A percentile compares a stretch with the other conserved stretches of the same genome.
Conservation (phyloP, 2,888 invertebrate genomes). For the Drosophila paucipuncta region DNA sequence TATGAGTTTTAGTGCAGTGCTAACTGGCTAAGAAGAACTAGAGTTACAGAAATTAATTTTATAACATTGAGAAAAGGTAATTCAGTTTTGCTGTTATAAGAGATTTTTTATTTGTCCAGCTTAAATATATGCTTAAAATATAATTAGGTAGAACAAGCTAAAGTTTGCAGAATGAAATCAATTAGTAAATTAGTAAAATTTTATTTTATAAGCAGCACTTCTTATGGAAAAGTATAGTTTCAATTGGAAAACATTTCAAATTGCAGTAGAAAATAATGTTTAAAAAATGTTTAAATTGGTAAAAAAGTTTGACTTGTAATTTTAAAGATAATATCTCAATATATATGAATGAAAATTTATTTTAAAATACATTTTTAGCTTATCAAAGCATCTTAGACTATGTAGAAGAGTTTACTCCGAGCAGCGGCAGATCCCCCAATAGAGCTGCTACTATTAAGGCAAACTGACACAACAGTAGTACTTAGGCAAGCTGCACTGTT, state of each 20-base stretch:
- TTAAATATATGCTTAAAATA: background rate
- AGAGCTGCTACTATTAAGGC: background rate
- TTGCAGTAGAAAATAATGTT: background rate
- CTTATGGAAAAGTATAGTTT: background rate
- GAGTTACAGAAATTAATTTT: no score
- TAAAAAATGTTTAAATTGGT: background rate
- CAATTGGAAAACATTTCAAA: background rate
- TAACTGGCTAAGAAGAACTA: slow-evolving; percentile 24
- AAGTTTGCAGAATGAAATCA: background rate
- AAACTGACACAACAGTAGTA: background rate
- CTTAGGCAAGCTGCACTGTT: slow-evolving; percentile 45
- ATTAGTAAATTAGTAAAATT: background rate
- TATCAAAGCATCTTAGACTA: background rate
- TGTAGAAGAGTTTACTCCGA: background rate
- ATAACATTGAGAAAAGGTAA: background rate
- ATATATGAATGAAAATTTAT: background rate
- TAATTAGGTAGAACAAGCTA: background rate
- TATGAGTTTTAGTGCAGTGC: slow-evolving; percentile 55
- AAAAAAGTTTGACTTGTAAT: background rate
- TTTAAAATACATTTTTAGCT: background rate
- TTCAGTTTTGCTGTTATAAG: background rate
- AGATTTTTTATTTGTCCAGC: background rate
- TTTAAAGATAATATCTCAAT: background rate
- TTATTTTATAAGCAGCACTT: background rate
- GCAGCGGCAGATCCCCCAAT: background rate